These are phyloP conservation scores for Morpho achilles DNA, from an alignment of 2,888 invertebrate genomes.

Conservation along the genomic window DNA sequence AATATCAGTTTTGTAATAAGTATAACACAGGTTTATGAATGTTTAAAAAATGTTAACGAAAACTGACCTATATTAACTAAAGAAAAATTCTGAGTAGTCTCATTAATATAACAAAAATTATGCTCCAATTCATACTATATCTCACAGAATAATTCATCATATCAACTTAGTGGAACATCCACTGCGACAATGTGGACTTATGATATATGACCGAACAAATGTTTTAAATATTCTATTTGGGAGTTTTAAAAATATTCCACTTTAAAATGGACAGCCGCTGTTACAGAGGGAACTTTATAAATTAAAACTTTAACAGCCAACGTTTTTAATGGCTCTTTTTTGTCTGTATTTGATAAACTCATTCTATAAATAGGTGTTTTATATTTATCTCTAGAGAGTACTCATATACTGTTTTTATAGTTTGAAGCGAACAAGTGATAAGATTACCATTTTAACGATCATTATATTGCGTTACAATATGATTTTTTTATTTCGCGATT, in stretches of 20 bases:
- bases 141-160: conserved; percentile 5
- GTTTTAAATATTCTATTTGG: conserved; percentile 29
- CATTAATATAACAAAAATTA: conserved; percentile 2
- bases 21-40: too few species aligned
- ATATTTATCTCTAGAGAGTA: conserved; percentile 12
- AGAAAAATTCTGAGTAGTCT: neutral
- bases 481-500: too few species aligned
- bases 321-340: conserved; percentile 26
- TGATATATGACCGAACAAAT: conserved; percentile 25
- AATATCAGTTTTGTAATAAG: too few species aligned
- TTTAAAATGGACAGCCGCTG: conserved; percentile 27
- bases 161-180: conserved; percentile 12
- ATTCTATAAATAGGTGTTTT: conserved; percentile 19
- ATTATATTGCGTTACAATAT: neutral
- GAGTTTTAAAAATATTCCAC: conserved; percentile 29
- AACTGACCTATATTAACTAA: too few species aligned
- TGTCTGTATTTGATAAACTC: conserved; percentile 21
- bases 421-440: conserved; percentile 8
- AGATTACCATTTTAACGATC: conserved; percentile 2
- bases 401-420: conserved; percentile 15
- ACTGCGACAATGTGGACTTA: conserved; percentile 14
- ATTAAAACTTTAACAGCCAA: conserved; percentile 29
- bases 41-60: too few species aligned
- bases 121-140: neutral
- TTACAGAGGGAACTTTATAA: conserved; percentile 26